phyloP scores from a whole-genome alignment of 2,888 invertebrate species.

The Nemapogon koenigi region DNA sequence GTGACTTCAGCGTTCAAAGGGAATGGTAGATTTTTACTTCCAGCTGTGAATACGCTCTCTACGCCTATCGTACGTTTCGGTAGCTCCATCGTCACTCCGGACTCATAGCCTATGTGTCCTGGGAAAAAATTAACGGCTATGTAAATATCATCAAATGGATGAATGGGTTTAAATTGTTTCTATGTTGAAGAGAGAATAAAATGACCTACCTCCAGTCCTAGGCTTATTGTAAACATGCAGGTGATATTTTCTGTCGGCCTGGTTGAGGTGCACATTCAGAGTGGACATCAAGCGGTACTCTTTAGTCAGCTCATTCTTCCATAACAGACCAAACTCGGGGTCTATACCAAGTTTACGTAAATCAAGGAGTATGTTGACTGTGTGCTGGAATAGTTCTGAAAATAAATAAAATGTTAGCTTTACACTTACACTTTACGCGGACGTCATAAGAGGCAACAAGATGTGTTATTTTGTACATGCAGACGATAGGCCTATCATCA shows the following conservation, averaged over 20 bases:
- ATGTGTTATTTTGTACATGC: no score
- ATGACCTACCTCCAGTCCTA: constrained; percentile 61
- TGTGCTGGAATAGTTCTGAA: constrained; percentile 62
- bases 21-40: constrained; percentile 52
- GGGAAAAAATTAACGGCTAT: neutral
- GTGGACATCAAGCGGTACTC: constrained; percentile 68
- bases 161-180: neutral
- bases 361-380: constrained; percentile 71
- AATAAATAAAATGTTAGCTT: no score
- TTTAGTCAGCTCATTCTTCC: constrained; percentile 67
- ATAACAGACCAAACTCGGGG: constrained; percentile 76
- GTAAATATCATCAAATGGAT: neutral
- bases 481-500: no score
- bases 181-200: neutral
- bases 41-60: constrained; percentile 58
- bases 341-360: constrained; percentile 76
- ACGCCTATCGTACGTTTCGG: constrained; percentile 73
- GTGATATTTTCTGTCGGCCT: constrained; percentile 75
- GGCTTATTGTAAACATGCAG: constrained; percentile 71
- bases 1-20: constrained; percentile 68
- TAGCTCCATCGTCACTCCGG: constrained; percentile 66
- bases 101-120: constrained; percentile 5
- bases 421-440: no score
- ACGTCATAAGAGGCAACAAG: no score
- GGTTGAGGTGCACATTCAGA: constrained; percentile 75